A percentile compares a stretch with the other conserved stretches of the same genome.
Evolutionary conservation across 2,888 invertebrate genomes (phyloP).

Genomic region (Tipula vernalis): DNA sequence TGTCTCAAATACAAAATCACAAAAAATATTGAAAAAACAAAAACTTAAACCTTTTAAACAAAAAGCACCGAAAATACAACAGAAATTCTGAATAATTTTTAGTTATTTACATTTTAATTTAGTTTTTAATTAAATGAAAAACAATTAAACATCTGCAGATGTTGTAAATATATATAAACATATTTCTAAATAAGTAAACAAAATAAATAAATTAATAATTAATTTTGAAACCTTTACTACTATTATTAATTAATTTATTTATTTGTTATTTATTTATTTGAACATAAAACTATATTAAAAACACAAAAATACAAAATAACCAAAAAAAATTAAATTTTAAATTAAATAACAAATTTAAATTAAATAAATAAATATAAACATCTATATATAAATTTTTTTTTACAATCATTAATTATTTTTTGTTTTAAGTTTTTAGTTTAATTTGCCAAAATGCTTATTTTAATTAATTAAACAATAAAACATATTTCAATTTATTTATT

Average conservation of each 20-base stretch:
- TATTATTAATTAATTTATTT: neutral
- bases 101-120: neutral
- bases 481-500: neutral
- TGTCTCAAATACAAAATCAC: neutral
- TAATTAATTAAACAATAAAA: neutral
- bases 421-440: neutral
- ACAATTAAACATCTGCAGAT: neutral
- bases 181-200: neutral
- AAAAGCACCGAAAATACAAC: neutral
- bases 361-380: neutral
- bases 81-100: neutral
- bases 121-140: neutral
- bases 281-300: neutral
- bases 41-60: neutral
- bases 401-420: neutral
- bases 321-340: neutral
- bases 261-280: neutral
- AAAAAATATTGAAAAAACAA: neutral
- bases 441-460: neutral
- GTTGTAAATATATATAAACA: neutral
- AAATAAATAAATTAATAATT: neutral
- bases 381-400: neutral
- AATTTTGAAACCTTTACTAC: neutral
- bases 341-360: neutral
- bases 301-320: neutral